Conservation (phyloP, 2,797 vertebrate genomes). For the Pithecia hirsuta region DNA sequence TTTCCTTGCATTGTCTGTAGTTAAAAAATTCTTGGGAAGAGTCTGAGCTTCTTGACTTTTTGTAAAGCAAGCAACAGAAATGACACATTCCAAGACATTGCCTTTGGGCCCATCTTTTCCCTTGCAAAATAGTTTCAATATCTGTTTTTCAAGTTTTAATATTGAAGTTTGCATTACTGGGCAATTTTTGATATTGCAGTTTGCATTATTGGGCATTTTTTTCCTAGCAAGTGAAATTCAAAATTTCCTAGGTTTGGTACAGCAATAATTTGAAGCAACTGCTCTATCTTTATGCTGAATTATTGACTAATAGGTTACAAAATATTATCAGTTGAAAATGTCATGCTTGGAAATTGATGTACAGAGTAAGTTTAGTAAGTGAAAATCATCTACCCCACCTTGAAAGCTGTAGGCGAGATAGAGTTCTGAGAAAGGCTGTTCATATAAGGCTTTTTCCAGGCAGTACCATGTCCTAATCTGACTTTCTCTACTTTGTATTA, state of each 20-base stretch:
- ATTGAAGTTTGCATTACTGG: background rate
- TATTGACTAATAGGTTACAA: slow-evolving; percentile 31
- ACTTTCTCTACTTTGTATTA: background rate
- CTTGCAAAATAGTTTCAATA: background rate
- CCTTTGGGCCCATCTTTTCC: background rate
- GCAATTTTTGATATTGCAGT: background rate
- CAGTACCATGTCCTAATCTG: background rate
- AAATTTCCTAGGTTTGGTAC: background rate
- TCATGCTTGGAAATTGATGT: background rate
- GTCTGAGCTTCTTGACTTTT: background rate
- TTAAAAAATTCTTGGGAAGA: background rate
- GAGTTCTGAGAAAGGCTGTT: background rate
- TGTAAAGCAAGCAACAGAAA: background rate
- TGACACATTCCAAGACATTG: background rate
- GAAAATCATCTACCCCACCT: background rate
- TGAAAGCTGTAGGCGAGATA: background rate
- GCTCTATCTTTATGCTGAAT: background rate
- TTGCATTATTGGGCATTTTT: background rate
- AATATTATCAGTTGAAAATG: slow-evolving; percentile 10
- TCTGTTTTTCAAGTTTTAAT: slow-evolving; percentile 15
- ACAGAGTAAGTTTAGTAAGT: background rate
- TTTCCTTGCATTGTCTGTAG: background rate
- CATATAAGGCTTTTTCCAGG: background rate
- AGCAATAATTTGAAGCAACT: background rate
- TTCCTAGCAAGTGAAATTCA: background rate